Conservation (phyloP, 2,797 vertebrate genomes). For the Falco rusticolus region DNA sequence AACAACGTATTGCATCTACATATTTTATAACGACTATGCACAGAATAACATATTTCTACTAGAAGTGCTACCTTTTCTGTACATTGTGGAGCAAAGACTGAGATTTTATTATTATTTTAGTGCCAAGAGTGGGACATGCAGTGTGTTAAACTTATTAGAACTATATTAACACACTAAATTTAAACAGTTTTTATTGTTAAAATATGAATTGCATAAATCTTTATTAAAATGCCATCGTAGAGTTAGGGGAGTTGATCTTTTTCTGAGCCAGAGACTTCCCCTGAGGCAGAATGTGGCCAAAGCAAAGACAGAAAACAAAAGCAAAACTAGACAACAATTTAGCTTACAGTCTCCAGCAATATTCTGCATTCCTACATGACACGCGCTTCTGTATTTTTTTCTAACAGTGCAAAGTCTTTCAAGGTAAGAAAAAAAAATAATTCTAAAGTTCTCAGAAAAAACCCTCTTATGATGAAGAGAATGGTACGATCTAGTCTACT, state of each 20-base stretch:
- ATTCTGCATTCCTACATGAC: background rate
- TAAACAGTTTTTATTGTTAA: background rate
- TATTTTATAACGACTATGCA: background rate
- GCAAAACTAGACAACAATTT: background rate
- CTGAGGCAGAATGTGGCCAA: background rate
- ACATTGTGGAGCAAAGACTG: background rate
- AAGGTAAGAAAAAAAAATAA: background rate
- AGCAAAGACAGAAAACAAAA: background rate
- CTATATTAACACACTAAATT: background rate
- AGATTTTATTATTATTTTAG: background rate
- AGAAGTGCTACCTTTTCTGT: background rate
- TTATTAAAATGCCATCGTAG: background rate
- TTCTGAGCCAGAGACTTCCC: background rate
- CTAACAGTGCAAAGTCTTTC: background rate
- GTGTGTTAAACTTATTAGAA: background rate
- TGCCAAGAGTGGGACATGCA: background rate
- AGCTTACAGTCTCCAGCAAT: background rate
- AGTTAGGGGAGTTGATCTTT: background rate
- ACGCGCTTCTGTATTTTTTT: background rate
- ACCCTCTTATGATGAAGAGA: background rate
- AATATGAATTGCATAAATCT: background rate
- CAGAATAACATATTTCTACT: background rate
- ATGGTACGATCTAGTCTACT: background rate
- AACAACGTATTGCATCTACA: background rate
- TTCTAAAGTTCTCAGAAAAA: background rate